These are phyloP conservation scores for Propithecus perrieri DNA, from an alignment of 2,797 vertebrate genomes.

Conservation along the genomic window DNA sequence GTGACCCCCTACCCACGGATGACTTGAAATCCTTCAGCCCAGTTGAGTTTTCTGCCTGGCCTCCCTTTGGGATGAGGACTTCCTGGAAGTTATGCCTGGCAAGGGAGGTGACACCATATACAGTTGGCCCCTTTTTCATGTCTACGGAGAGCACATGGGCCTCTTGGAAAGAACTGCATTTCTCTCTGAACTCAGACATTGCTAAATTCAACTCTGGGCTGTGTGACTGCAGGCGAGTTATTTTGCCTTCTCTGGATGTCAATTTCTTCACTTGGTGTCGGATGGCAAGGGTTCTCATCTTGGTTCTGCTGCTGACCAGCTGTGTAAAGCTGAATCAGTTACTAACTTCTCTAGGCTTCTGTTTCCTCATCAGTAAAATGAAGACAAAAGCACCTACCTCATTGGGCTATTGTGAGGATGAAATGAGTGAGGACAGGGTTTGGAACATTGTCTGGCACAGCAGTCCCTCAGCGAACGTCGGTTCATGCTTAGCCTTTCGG, in stretches of 20 bases:
- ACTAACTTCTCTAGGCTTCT: not conserved
- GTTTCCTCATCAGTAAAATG: slow-evolving; percentile 26
- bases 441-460: not conserved
- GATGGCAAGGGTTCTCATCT: not conserved
- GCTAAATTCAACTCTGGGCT: not conserved
- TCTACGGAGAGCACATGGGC: not conserved
- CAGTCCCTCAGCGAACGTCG: not conserved
- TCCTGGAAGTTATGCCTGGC: not conserved
- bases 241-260: slow-evolving; percentile 9
- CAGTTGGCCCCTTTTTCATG: not conserved
- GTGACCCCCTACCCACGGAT: not conserved
- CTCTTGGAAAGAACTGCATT: slow-evolving; percentile 19
- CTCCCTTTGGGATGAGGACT: not conserved
- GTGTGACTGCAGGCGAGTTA: not conserved
- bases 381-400: not conserved
- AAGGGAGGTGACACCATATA: not conserved
- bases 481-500: not conserved
- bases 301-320: not conserved
- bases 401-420: not conserved
- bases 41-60: slow-evolving; percentile 7
- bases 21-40: not conserved
- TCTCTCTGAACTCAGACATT: not conserved
- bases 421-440: not conserved
- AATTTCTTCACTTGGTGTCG: not conserved
- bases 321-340: not conserved